Evolutionary conservation across 1,140 invertebrate genomes (phyloP).

Genomic region (Helicoverpa zea): DNA sequence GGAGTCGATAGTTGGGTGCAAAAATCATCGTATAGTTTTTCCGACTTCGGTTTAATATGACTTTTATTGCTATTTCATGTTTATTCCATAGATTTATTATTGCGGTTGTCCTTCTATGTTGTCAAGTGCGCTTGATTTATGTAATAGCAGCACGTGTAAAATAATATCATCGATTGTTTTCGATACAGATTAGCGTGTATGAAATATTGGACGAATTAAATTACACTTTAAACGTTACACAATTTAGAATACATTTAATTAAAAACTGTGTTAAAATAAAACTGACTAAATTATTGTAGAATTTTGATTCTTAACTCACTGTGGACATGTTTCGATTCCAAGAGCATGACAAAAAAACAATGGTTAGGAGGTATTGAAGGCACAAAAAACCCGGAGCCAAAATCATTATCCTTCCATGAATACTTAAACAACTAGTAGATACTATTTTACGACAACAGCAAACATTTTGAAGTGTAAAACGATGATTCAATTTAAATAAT

Average conservation of each 20-base stretch:
- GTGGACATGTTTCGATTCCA: background rate
- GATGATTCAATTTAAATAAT: slow-evolving; percentile 50
- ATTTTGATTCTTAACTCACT: too few species aligned
- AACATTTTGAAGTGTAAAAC: slow-evolving; percentile 48
- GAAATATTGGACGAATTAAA: too few species aligned
- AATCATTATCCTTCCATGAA: slow-evolving; percentile 29
- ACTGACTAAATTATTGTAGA: too few species aligned
- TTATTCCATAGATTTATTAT: slow-evolving; percentile 10
- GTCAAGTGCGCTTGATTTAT: slow-evolving; percentile 1
- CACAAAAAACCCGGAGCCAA: slow-evolving; percentile 1
- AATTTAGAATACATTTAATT: too few species aligned
- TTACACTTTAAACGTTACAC: too few species aligned
- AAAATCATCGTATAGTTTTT: background rate
- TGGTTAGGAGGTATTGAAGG: background rate
- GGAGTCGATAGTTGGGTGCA: background rate
- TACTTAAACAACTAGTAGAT: slow-evolving; percentile 16
- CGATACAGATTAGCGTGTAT: too few species aligned
- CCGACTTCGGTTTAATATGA: background rate
- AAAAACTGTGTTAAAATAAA: too few species aligned
- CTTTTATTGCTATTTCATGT: background rate
- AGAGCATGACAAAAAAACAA: too few species aligned
- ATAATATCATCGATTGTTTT: background rate
- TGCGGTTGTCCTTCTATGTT: slow-evolving; percentile 20
- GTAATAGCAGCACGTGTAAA: slow-evolving; percentile 5
- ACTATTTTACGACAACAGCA: slow-evolving; percentile 31